Conservation (phyloP, 2,888 invertebrate genomes). For the Epinotia ramella region DNA sequence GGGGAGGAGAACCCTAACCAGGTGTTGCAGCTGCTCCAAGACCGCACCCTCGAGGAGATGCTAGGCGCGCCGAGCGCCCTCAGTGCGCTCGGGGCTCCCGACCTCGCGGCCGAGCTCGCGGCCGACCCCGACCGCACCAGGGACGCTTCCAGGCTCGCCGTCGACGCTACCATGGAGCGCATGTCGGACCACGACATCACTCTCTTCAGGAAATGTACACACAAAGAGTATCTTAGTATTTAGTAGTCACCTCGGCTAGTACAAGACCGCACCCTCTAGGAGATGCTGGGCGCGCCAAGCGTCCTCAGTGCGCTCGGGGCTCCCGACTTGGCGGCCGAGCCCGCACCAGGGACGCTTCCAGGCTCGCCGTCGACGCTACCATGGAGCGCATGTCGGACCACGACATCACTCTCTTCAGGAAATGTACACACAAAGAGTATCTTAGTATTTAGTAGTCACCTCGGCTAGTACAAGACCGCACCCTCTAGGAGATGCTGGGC, state of each 20-base stretch:
- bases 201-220: slow-evolving; percentile 68
- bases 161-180: slow-evolving; percentile 63
- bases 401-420: slow-evolving; percentile 65
- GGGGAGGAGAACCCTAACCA: slow-evolving; percentile 72
- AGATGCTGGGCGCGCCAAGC: too few species aligned
- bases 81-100: slow-evolving; percentile 58
- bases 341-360: slow-evolving; percentile 8
- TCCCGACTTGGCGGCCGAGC: slow-evolving; percentile 53
- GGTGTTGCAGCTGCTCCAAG: slow-evolving; percentile 57
- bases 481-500: slow-evolving; percentile 50
- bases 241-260: too few species aligned
- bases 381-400: slow-evolving; percentile 71
- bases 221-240: background rate
- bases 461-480: too few species aligned
- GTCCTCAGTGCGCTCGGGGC: slow-evolving; percentile 58
- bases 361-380: slow-evolving; percentile 49
- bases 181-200: slow-evolving; percentile 67
- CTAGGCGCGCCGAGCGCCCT: slow-evolving; percentile 54
- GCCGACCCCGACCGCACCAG: slow-evolving; percentile 40
- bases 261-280: slow-evolving; percentile 50
- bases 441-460: too few species aligned
- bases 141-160: slow-evolving; percentile 45
- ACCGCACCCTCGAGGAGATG: slow-evolving; percentile 72
- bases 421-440: slow-evolving; percentile 59
- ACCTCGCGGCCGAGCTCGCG: slow-evolving; percentile 54